phyloP scores from a whole-genome alignment of 2,888 invertebrate genomes.

The Apamea crenata region DNA sequence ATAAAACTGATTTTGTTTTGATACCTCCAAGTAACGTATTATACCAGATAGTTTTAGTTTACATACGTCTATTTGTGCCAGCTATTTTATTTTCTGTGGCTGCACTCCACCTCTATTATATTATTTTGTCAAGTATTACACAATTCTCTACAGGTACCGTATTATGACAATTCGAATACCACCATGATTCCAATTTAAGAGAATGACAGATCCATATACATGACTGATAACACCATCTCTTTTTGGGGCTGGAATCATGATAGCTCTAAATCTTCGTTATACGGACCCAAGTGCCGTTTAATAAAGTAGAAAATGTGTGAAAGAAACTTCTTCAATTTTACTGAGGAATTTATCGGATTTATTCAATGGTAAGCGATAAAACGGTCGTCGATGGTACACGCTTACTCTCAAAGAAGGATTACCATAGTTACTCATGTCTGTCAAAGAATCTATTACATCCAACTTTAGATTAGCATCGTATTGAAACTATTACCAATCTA shows the following conservation, averaged over 20 bases:
- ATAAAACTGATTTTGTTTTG: background rate
- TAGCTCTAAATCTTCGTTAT: no score
- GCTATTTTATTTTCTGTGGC: background rate
- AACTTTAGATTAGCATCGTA: background rate
- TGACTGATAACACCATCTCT: no score
- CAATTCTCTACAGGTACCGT: no score
- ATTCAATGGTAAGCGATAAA: background rate
- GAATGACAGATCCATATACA: no score
- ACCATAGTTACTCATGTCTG: no score
- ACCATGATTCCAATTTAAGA: no score
- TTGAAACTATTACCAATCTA: slow-evolving; percentile 24
- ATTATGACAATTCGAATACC: no score
- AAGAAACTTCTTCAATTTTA: background rate
- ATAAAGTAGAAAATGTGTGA: background rate
- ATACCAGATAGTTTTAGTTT: background rate
- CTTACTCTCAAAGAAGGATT: background rate
- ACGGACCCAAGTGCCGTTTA: no score
- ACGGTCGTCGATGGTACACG: background rate
- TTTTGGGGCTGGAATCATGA: no score
- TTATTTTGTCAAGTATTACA: no score
- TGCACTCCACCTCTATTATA: no score
- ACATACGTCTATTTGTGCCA: background rate
- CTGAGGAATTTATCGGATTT: background rate
- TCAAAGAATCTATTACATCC: background rate
- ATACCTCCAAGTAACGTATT: background rate